Conservation (phyloP, 1,140 invertebrate genomes). For the Lepidurus packardi region DNA sequence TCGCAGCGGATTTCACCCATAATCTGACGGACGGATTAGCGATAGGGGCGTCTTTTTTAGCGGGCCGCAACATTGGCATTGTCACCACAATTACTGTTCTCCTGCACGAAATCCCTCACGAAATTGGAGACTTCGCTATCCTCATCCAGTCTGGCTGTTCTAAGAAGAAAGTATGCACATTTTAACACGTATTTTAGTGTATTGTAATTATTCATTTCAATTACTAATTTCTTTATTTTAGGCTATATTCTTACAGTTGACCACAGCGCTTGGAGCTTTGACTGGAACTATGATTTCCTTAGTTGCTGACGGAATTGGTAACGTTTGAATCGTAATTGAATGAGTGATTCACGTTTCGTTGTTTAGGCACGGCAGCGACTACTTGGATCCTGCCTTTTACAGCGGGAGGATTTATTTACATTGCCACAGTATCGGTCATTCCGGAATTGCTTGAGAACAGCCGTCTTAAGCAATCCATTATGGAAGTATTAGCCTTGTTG, state of each 20-base stretch:
- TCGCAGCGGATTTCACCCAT: constrained; percentile 91
- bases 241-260: constrained; percentile 85
- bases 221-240: constrained; percentile 44
- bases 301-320: constrained; percentile 63
- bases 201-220: constrained; percentile 26
- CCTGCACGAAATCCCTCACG: constrained; percentile 94
- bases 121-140: constrained; percentile 98
- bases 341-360: constrained; percentile 25
- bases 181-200: background rate
- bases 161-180: constrained; percentile 62
- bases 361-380: constrained; percentile 64
- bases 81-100: constrained; percentile 90
- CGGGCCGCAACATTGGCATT: constrained; percentile 71
- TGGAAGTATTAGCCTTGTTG: constrained; percentile 75
- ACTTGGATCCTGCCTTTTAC: constrained; percentile 90
- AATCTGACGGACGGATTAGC: constrained; percentile 96
- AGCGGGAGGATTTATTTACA: constrained; percentile 96
- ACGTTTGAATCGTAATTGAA: constrained; percentile 35
- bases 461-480: constrained; percentile 74
- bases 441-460: constrained; percentile 83
- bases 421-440: constrained; percentile 93
- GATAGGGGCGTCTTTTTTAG: constrained; percentile 93
- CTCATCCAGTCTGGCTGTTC: constrained; percentile 88
- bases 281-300: constrained; percentile 83
- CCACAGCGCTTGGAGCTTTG: constrained; percentile 90